Percentiles rank a stretch among this genome's conserved stretches.
Evolutionary conservation across 2,113 vertebrate species (phyloP).

Genomic region (Gavialis gangeticus): DNA sequence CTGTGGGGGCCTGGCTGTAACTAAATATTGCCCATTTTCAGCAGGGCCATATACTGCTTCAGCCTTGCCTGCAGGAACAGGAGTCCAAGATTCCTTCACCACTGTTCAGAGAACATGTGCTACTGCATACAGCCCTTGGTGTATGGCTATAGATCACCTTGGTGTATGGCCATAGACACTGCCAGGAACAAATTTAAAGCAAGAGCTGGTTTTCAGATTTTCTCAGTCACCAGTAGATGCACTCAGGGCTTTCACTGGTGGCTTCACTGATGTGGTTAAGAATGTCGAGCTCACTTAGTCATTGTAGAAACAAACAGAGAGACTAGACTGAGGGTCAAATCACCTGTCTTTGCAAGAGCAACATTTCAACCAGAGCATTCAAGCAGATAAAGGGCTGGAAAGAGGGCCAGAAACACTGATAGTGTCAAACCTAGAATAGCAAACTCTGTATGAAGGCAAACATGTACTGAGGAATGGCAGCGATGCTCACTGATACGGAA

Average conservation of each 20-base stretch:
- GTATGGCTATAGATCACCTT: fast-evolving
- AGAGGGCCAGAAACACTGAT: background rate
- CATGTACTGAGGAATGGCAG: background rate
- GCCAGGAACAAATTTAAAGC: background rate
- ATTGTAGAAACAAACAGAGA: background rate
- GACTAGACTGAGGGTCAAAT: fast-evolving
- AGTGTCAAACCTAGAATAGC: background rate
- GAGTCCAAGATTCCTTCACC: background rate
- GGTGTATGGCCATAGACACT: too few species aligned
- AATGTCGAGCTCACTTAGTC: too few species aligned
- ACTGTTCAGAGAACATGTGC: fast-evolving
- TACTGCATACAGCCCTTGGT: fast-evolving
- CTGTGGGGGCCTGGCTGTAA: constrained; percentile 31
- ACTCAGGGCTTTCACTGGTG: background rate
- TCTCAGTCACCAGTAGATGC: background rate
- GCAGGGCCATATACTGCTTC: background rate
- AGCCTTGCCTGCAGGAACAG: background rate
- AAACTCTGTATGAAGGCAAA: background rate
- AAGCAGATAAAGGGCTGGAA: background rate
- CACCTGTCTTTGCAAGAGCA: background rate
- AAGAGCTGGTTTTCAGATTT: background rate
- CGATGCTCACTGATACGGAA: background rate
- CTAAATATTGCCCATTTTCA: background rate
- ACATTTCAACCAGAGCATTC: background rate
- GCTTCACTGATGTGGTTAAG: background rate